Conservation (phyloP, 2,888 invertebrate species). For the Noctua fimbriata region DNA sequence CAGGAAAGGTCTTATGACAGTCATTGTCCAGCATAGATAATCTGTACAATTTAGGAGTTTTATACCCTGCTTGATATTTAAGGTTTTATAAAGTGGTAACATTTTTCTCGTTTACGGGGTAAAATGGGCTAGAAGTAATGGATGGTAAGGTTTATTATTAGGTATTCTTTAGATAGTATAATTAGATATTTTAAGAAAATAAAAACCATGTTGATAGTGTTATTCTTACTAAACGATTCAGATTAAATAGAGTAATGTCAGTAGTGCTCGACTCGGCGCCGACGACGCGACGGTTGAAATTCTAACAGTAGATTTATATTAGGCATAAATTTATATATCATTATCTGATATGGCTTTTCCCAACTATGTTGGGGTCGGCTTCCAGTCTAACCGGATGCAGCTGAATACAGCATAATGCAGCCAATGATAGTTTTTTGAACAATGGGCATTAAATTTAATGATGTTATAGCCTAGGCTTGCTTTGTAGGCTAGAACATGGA, state of each 20-base stretch:
- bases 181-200: neutral
- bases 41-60: neutral
- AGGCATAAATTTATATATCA: too few species aligned
- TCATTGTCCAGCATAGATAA: neutral
- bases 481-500: neutral
- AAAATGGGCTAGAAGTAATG: neutral
- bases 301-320: neutral
- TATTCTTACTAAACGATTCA: neutral
- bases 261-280: neutral
- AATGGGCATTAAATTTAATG: too few species aligned
- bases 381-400: too few species aligned
- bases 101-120: neutral
- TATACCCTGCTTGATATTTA: neutral
- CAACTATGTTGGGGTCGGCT: too few species aligned
- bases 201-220: neutral
- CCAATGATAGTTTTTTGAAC: too few species aligned
- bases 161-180: neutral
- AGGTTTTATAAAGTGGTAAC: neutral
- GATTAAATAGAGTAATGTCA: neutral
- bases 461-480: neutral
- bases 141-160: neutral
- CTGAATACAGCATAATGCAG: too few species aligned
- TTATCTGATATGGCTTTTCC: too few species aligned
- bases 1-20: neutral
- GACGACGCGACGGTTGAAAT: neutral